Evolutionary conservation across 2,113 vertebrate species (phyloP), one percentile per base, ranked within the genome.

Genomic region (Trichechus manatus): DNA sequence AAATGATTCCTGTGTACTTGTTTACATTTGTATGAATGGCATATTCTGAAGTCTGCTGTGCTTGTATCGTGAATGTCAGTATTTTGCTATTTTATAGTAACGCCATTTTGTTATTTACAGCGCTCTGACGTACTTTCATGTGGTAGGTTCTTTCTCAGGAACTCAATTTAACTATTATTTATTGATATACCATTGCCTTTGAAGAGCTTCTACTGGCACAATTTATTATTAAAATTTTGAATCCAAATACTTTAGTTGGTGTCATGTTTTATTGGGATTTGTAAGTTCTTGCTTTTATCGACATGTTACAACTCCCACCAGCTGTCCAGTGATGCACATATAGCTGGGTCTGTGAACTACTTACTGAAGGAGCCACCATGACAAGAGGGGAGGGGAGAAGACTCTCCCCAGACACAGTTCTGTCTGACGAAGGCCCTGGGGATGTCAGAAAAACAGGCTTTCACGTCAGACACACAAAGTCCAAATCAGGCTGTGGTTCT

Each of bases 11-110:
- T 98, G 98, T 99, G 98, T 99, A 98, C 98, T 99, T 99, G 99
- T 99, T 99, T 99, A 99, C 99, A 99, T 99, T 98, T 98, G 99
- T 99, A 98, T 99, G 99, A 99, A 98, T 98, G 99, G 99, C 99
- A 98, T 99, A 98, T 98, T 99, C 99, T 97, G 98, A 97, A 98
- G 98, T 99, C 99, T 99, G 98, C 99, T 99, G 99, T 99, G 98
- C 99, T 99, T 99, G 99, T 99, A 98, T 98, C 98, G 98, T 99
- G 98, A 99, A 99, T 98, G 99, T 99, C 99, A 99, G 99, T 99
- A 99, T 99, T 99, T 98, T 92, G 97, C 98, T 98, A 98, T 98
- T 98, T 98, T 98, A 98, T 98, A 98, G 98, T 98, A 97, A 98
- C 95, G 97, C 98, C 98, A 85, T 98, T 98, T 94, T 98, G 97